Evolutionary conservation across 2,888 invertebrate species (phyloP).

Genomic region (Tricholauxania praeusta): DNA sequence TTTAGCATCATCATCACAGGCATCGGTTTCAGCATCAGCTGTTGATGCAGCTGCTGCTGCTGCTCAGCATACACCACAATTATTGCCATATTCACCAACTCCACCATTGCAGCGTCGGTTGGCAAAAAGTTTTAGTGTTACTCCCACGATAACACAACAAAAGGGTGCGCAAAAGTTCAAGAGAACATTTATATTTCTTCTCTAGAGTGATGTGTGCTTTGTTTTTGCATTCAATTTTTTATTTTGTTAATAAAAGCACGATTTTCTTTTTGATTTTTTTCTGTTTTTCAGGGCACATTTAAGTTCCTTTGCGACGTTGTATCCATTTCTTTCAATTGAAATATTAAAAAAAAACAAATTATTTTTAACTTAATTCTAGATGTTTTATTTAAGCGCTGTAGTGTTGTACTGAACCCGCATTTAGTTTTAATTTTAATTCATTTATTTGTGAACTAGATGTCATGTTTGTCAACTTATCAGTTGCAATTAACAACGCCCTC

Average conservation of each 20-base stretch:
- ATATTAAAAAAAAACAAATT: not conserved
- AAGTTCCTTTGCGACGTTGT: constrained; percentile 2
- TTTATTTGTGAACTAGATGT: no score
- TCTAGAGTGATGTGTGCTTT: constrained; percentile 16
- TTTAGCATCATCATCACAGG: constrained; percentile 45
- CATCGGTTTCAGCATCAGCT: constrained; percentile 43
- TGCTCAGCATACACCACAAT: constrained; percentile 54
- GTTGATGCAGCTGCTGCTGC: constrained; percentile 28
- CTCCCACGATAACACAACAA: constrained; percentile 73
- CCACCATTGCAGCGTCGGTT: constrained; percentile 89
- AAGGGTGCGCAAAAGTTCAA: constrained; percentile 63
- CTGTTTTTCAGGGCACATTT: constrained; percentile 33
- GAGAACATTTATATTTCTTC: constrained; percentile 9
- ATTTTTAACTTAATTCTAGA: no score
- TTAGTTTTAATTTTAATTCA: no score
- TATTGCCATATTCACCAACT: constrained; percentile 78
- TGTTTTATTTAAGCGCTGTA: no score
- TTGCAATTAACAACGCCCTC: not conserved
- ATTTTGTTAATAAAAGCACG: constrained; percentile 17
- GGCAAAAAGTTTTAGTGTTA: constrained; percentile 93
- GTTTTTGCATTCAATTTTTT: constrained; percentile 38
- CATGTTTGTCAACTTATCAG: no score
- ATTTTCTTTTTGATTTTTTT: not conserved
- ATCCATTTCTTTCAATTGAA: not conserved
- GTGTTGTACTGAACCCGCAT: no score